Conservation (phyloP, 2,797 vertebrate species). For the Ceryle rudis region DNA sequence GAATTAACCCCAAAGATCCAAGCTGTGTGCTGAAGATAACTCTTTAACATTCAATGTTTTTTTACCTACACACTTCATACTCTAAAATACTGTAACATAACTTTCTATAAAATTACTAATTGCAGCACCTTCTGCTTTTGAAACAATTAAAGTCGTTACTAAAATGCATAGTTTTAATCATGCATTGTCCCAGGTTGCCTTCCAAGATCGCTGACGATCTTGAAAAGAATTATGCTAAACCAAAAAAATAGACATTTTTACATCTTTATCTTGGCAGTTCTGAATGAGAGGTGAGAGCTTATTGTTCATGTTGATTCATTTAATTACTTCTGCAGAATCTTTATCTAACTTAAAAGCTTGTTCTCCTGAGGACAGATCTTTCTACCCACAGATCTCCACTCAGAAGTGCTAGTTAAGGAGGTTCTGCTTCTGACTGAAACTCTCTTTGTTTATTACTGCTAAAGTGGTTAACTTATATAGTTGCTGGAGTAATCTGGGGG, state of each 20-base stretch:
- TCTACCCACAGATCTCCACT: background rate
- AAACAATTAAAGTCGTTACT: background rate
- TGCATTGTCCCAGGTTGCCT: background rate
- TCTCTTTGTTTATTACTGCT: background rate
- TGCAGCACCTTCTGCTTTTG: background rate
- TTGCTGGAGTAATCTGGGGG: background rate
- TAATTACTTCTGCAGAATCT: background rate
- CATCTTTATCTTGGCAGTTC: background rate
- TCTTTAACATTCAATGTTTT: background rate
- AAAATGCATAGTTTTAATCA: background rate
- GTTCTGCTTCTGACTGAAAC: background rate
- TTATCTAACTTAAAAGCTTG: background rate
- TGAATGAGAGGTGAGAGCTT: background rate
- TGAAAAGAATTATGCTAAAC: background rate
- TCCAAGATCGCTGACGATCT: background rate
- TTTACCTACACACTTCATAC: rapidly evolving
- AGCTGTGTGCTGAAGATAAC: background rate
- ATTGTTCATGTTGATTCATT: background rate
- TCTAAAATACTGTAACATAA: background rate
- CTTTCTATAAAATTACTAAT: background rate
- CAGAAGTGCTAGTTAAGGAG: background rate
- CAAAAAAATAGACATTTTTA: background rate
- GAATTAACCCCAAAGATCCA: background rate
- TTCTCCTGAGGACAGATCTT: background rate
- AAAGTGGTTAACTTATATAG: background rate